These are phyloP conservation scores for Peromyscus aztecus DNA, from an alignment of 2,797 vertebrate species.

Conservation along the genomic window DNA sequence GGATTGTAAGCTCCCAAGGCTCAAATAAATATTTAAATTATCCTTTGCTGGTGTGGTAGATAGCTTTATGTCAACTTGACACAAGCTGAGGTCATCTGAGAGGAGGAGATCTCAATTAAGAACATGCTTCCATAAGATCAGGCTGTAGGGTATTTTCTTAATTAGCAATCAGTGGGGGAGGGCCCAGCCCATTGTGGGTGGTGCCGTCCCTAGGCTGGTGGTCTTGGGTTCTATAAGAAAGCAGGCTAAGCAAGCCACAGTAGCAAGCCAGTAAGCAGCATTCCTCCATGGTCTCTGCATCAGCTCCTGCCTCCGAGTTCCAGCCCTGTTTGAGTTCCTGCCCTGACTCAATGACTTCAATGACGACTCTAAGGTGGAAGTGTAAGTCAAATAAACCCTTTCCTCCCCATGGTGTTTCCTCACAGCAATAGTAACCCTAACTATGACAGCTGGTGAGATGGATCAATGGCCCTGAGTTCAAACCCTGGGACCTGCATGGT, in stretches of 20 bases:
- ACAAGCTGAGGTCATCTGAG: background rate
- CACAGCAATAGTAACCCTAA: background rate
- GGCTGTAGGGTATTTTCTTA: background rate
- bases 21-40: constrained; percentile 34
- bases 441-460: background rate
- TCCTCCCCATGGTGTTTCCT: background rate
- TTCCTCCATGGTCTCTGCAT: background rate
- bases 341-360: background rate
- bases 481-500: background rate
- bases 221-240: background rate
- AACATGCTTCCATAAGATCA: background rate
- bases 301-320: background rate
- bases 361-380: background rate
- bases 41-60: background rate
- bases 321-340: background rate
- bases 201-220: background rate
- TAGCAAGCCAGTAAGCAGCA: background rate
- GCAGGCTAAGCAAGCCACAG: background rate
- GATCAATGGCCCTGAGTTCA: background rate
- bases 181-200: background rate
- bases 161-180: background rate
- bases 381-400: background rate
- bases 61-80: background rate
- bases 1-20: background rate
- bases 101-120: background rate